Evolutionary conservation across 2,888 invertebrate species (phyloP), one percentile per base, ranked within the genome.

Genomic region (Hyppa rectilinea): DNA sequence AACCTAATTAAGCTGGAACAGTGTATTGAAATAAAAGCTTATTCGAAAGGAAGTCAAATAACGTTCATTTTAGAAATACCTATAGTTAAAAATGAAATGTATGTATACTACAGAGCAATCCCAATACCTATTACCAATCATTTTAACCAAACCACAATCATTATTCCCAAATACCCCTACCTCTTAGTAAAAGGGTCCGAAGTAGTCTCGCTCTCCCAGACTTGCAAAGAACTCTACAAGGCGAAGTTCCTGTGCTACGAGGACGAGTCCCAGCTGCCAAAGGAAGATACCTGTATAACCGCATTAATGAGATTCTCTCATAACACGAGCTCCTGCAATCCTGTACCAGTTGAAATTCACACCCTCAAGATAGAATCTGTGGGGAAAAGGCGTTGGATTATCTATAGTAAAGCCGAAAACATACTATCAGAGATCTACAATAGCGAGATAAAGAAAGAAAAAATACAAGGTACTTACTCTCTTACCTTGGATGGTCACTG

Each of bases 131-230:
- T 26, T 26, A 38, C 56, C 38, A 38, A 56, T 38, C 4, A 36
- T 23, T 56, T 38, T 38, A 56, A 38, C 56, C 38, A 56, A 4
- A 56, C 56, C 17, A 55, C 55, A 23, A n/a, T 53, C n/a, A 55
- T 55, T 14, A 55, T 55, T 55, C 55, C 34, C 34, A 56, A 38
- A 23, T 26, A n/a, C n/a, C n/a, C n/a, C n/a, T n/a, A n/a, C n/a
- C n/a, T n/a, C n/a, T n/a, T n/a, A n/a, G 38, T 56, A 56, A 36
- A 55, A 55, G 14, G 55, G 34, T 55, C 53, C n/a, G 14, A 53
- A 34, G 2, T 17, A 36, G 55, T 55, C 55, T 55, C 23, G 36
- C 36, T 55, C 36, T 55, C 36, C 23, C 36, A n/a, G n/a, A n/a
- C n/a, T n/a, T n/a, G n/a, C n/a, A n/a, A n/a, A n/a, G 23, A 53